Conservation (phyloP, 2,797 vertebrate species). For the Scomberomorus guttatus region DNA sequence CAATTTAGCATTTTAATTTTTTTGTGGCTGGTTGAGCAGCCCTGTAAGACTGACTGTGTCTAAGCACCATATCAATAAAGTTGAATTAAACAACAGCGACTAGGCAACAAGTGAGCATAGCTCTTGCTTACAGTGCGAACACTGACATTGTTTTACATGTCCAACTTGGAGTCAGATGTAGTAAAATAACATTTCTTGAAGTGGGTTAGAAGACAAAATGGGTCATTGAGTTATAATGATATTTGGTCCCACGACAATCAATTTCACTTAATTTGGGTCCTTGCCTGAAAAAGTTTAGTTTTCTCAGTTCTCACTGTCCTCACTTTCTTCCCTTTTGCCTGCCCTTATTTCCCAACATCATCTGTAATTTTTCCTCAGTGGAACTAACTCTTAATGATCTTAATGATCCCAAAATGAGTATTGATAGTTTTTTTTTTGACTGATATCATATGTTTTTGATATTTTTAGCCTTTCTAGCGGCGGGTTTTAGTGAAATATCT, state of each 20-base stretch:
- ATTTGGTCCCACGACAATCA: not conserved
- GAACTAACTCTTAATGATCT: not conserved
- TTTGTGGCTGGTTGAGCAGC: constrained; percentile 2
- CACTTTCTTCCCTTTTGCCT: not conserved
- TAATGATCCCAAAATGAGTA: not conserved
- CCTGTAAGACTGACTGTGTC: not conserved
- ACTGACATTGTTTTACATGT: not conserved
- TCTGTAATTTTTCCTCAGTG: not conserved
- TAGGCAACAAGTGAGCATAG: constrained; percentile 1
- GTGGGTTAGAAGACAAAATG: constrained; percentile 11
- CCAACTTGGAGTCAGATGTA: not conserved
- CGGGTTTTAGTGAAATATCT: too few relatives aligned
- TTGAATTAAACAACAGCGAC: constrained; percentile 2
- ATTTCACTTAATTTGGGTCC: constrained; percentile 15
- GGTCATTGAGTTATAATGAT: constrained; percentile 2
- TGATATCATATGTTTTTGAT: too few relatives aligned
- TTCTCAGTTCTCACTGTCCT: not conserved
- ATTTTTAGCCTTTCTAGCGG: too few relatives aligned
- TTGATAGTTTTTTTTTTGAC: not conserved
- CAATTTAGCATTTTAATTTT: constrained; percentile 8
- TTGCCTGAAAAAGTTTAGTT: not conserved
- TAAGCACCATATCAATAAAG: not conserved
- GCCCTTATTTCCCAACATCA: not conserved
- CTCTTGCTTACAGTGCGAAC: not conserved
- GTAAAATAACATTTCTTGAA: not conserved